Conservation (phyloP, 2,797 vertebrate species). For the Pangasius krempfi region DNA sequence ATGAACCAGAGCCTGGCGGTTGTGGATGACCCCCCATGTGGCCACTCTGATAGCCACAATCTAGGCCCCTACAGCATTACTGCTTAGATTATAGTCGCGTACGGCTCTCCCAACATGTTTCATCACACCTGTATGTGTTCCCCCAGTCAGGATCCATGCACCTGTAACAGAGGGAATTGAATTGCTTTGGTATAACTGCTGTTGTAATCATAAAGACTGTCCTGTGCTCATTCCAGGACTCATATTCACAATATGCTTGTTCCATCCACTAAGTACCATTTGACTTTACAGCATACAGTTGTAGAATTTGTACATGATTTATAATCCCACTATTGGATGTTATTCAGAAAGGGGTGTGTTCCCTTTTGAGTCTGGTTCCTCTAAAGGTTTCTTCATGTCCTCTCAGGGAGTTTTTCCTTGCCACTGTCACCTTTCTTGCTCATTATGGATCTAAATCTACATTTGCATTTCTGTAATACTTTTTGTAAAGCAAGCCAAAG, state of each 20-base stretch:
- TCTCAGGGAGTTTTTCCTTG: neutral
- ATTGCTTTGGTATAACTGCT: neutral
- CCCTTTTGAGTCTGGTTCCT: neutral
- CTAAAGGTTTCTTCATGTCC: neutral
- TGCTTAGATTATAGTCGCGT: constrained; percentile 81
- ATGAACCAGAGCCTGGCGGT: constrained; percentile 77
- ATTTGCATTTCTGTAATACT: neutral
- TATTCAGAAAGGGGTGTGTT: neutral
- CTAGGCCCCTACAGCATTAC: constrained; percentile 71
- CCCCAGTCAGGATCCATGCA: constrained; percentile 96
- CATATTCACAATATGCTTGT: neutral
- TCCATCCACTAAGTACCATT: neutral
- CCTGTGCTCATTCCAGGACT: neutral
- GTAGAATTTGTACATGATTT: neutral
- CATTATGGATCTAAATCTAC: neutral
- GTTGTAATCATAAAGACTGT: neutral
- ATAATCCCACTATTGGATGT: neutral
- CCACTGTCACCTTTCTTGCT: neutral
- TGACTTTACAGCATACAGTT: no score
- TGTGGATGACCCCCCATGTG: constrained; percentile 91
- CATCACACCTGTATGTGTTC: constrained; percentile 92
- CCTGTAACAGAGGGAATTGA: constrained; percentile 68
- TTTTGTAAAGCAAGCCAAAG: neutral
- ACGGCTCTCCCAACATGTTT: constrained; percentile 94
- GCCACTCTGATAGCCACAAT: constrained; percentile 90